These are phyloP conservation scores for Poeciliopsis paucimaculata DNA, from an alignment of 2,797 vertebrate species.

Conservation along the genomic window DNA sequence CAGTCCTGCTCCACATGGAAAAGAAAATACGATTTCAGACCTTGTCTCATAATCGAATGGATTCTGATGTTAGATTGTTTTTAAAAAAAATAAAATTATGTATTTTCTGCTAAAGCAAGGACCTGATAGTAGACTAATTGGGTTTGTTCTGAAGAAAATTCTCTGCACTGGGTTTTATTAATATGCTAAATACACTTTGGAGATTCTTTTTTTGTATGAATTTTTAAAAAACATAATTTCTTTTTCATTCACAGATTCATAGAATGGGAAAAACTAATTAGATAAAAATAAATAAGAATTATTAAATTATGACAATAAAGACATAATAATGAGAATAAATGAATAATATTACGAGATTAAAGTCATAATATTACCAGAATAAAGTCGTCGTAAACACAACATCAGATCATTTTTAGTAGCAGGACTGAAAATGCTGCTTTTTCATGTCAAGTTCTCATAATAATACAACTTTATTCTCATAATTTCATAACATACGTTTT, in stretches of 20 bases:
- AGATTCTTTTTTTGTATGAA: neutral
- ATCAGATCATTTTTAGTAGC: too few relatives aligned
- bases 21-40: neutral
- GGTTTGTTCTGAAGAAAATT: neutral
- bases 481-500: too few relatives aligned
- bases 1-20: neutral
- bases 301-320: too few relatives aligned
- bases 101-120: neutral
- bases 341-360: too few relatives aligned
- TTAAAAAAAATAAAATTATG: neutral
- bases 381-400: too few relatives aligned
- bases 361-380: too few relatives aligned
- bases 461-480: too few relatives aligned
- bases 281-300: too few relatives aligned
- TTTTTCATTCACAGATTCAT: neutral
- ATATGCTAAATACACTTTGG: neutral
- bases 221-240: neutral
- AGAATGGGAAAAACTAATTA: too few relatives aligned
- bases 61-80: neutral
- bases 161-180: neutral
- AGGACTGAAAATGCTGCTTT: too few relatives aligned
- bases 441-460: too few relatives aligned
- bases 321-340: too few relatives aligned
- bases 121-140: neutral
- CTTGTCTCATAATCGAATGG: constrained; percentile 5